Base-by-base conservation (phyloP, 2,113 vertebrate species). In the Siniperca chuatsi region DNA sequence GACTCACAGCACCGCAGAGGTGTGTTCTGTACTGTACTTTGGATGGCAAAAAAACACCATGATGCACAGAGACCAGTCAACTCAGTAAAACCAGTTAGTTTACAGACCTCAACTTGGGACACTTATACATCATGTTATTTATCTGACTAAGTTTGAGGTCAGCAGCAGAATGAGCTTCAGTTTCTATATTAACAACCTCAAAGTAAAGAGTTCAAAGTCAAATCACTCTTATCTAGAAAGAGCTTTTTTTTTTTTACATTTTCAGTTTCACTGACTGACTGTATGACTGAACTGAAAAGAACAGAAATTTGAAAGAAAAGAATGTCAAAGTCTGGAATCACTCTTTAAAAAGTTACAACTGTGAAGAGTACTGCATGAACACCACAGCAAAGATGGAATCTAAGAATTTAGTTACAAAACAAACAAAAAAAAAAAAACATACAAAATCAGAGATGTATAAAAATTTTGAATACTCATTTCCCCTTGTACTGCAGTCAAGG, bases 71-170 rank as follows among this genome's bases (percentile, higher is more conserved):
- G 52, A 84, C 85, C 81, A 78, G 79, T 86, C 70, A 13, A 68
- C 52, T 62, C 64, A 74, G 88, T 84, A 71, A 84, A 90, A 92
- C 91, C 84, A 72, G 92, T 86, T 75, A 20, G 76, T 75, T 84
- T n/a, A 67, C 75, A 74, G 72, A 48, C 64, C 52, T n/a, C 40
- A 77, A n/a, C 57, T 40, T 2, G 44, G 23, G 64, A 72, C 6
- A 37, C 33, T 16, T n/a, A 77, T 5, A 48, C 37, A 42, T 9
- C 77, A 50, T 48, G 16, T 42, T 42, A 11, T 44, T 35, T 46
- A 64, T 57, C 37, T 65, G 62, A 58, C 18, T 50, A 3, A 74
- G 55, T 68, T 13, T 46, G 46, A 86, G 46, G 40, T 74, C 74
- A 81, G 52, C 10, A 40, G 55, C 10, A 68, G 7, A 54, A 50